Evolutionary conservation across 2,797 vertebrate species (phyloP).

Genomic region (Alauda arvensis): DNA sequence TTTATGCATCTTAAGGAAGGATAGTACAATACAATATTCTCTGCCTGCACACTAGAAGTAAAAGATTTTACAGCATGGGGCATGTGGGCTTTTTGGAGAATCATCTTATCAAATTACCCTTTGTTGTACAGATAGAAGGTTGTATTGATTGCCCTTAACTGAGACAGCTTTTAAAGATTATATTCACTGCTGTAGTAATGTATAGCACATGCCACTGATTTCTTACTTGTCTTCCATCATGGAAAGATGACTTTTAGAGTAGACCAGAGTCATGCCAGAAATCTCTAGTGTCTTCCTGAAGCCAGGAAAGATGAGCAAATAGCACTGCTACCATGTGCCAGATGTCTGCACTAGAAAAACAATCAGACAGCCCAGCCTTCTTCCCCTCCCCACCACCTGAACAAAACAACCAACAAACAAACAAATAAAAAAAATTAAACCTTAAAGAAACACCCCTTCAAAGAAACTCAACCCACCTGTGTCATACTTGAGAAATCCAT

Average conservation of each 20-base stretch:
- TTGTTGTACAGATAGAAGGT: background rate
- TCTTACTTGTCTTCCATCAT: background rate
- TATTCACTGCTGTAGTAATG: background rate
- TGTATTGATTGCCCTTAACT: background rate
- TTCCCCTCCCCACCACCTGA: background rate
- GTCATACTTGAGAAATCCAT: background rate
- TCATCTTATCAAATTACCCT: background rate
- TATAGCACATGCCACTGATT: background rate
- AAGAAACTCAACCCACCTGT: background rate
- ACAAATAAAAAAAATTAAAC: no score
- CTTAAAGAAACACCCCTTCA: background rate
- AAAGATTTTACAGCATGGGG: background rate
- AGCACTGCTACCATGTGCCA: background rate
- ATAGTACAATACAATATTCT: background rate
- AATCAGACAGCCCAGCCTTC: background rate
- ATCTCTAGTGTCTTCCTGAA: background rate
- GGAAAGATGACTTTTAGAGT: background rate
- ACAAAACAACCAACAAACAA: background rate
- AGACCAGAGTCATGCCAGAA: background rate
- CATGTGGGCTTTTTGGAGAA: background rate
- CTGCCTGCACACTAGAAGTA: background rate
- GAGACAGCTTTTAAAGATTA: background rate
- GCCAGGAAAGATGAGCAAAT: background rate
- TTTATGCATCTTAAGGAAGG: background rate
- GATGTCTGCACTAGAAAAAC: background rate